Percentiles rank a stretch among this genome's conserved stretches.
Evolutionary conservation across 37 sponge, comb jelly and placozoan genomes (phyloP).

Genomic region (Cliona cf. orientalis): DNA sequence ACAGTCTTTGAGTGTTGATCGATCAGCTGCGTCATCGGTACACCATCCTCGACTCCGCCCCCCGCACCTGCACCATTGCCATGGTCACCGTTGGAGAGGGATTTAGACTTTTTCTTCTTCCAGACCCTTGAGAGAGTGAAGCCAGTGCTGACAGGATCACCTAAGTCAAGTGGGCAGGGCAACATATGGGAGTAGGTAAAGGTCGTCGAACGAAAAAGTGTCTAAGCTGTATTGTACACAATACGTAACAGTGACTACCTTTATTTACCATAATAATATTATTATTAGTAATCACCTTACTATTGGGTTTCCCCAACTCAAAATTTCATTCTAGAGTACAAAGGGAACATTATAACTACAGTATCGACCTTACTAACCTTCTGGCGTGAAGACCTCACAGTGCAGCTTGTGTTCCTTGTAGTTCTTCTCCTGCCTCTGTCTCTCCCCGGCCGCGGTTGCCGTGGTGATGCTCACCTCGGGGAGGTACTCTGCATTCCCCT

Average conservation of each 20-base stretch:
- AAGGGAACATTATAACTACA: not conserved
- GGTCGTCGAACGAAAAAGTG: not conserved
- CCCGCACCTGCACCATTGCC: no score
- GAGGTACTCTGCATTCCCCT: conserved; percentile 56
- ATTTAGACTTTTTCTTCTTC: conserved; percentile 7
- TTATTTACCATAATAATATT: not conserved
- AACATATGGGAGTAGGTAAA: not conserved
- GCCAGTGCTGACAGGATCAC: not conserved
- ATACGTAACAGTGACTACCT: not conserved
- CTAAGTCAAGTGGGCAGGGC: not conserved
- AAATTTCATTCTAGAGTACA: not conserved
- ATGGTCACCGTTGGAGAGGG: no score
- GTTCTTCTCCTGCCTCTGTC: conserved; percentile 38
- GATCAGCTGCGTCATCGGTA: no score
- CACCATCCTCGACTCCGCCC: no score
- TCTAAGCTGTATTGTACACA: not conserved
- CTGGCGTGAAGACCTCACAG: conserved; percentile 19
- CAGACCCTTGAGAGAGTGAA: conserved; percentile 19
- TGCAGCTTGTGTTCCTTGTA: conserved; percentile 50
- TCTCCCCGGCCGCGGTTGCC: no score
- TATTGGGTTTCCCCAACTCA: no score
- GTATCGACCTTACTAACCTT: not conserved
- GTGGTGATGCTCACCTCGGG: not conserved
- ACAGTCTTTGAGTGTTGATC: no score
- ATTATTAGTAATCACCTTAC: no score